Evolutionary conservation across 1,140 invertebrate species (phyloP).

Genomic region (Sycophaga agraensis): DNA sequence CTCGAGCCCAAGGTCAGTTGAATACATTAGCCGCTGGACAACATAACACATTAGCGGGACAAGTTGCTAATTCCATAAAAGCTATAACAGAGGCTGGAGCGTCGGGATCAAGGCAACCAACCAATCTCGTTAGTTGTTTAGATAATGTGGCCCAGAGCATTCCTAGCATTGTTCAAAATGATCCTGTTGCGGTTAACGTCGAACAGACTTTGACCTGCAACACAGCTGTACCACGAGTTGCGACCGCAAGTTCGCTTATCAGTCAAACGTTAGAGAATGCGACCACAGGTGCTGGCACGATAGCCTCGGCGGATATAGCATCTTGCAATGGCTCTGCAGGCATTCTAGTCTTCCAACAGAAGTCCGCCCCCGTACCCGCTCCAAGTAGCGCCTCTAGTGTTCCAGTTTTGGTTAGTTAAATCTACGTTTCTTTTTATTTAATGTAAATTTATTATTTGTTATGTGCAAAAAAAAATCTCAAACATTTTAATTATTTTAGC

Average conservation of each 20-base stretch:
- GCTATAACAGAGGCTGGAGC: conserved; percentile 43
- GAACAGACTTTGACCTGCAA: conserved; percentile 42
- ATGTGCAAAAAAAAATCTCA: too few species aligned
- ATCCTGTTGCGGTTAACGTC: conserved; percentile 37
- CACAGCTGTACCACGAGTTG: conserved; percentile 38
- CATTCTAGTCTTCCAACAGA: conserved; percentile 60
- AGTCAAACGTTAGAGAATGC: conserved; percentile 23
- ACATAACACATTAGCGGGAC: conserved; percentile 45
- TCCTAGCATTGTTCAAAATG: conserved; percentile 32
- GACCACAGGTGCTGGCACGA: conserved; percentile 45
- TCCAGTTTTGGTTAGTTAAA: conserved; percentile 60
- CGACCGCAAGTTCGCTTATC: conserved; percentile 41
- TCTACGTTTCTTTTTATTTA: conserved; percentile 24
- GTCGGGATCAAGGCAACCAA: conserved; percentile 38
- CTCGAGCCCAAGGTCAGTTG: conserved; percentile 51
- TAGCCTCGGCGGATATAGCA: conserved; percentile 43
- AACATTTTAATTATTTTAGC: conserved; percentile 42
- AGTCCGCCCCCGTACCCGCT: conserved; percentile 45
- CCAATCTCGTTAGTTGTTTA: conserved; percentile 32
- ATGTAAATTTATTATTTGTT: too few species aligned
- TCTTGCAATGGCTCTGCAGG: conserved; percentile 57
- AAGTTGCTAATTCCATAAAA: conserved; percentile 44
- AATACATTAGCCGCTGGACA: conserved; percentile 44
- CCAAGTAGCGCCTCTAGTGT: conserved; percentile 60
- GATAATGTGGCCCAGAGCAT: conserved; percentile 43